phyloP scores from a whole-genome alignment of 2,113 vertebrate species.

The Melanocharis versteri region DNA sequence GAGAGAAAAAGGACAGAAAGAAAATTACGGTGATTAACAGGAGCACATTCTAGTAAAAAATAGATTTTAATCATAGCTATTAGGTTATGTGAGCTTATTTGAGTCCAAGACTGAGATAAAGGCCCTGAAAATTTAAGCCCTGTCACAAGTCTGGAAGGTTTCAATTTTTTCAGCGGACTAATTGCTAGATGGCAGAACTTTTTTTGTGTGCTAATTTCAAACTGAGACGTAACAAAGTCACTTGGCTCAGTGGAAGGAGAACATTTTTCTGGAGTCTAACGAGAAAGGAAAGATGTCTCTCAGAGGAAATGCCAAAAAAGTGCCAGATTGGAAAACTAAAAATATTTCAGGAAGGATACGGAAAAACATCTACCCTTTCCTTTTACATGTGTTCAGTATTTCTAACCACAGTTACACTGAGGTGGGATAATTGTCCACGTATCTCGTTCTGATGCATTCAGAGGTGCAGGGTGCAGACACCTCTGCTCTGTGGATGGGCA shows the following conservation, averaged over 20 bases:
- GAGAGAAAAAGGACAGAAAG: slow-evolving; percentile 13
- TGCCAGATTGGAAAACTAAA: not conserved
- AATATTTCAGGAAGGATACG: not conserved
- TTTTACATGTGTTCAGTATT: not conserved
- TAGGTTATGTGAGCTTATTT: slow-evolving; percentile 32
- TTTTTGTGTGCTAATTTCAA: not conserved
- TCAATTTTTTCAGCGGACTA: not conserved
- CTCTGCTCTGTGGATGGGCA: not conserved
- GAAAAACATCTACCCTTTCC: not conserved
- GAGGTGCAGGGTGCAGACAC: not conserved
- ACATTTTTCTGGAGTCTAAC: not conserved
- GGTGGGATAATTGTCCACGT: not conserved
- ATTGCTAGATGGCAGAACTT: not conserved
- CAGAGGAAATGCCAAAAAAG: not conserved
- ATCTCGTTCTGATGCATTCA: not conserved
- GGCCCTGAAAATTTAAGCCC: not conserved
- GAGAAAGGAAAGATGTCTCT: not conserved
- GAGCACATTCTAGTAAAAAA: not conserved
- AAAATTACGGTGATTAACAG: not conserved
- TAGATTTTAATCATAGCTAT: not conserved
- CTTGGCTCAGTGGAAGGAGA: not conserved
- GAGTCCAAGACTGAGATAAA: not conserved
- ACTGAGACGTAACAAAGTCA: not conserved
- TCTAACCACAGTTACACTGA: not conserved
- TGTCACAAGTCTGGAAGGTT: not conserved